Evolutionary conservation across 2,888 invertebrate species (phyloP).

Genomic region (Tortricodes alternella): DNA sequence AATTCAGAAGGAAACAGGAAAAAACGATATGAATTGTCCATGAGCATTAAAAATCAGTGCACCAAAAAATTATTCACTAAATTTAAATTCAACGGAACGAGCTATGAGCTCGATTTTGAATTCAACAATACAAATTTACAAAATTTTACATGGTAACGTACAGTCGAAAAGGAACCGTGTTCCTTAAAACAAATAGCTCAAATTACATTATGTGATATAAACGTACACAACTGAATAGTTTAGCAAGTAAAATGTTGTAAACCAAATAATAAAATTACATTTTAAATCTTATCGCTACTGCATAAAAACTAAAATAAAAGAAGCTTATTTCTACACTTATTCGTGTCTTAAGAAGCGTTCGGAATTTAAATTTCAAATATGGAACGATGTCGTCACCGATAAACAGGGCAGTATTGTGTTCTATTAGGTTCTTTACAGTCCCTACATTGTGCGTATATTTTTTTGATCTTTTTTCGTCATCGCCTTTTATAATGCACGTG

Average conservation of each 20-base stretch:
- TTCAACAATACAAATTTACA: constrained; percentile 30
- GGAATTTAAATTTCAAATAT: constrained; percentile 36
- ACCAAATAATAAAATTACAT: background rate
- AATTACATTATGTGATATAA: background rate
- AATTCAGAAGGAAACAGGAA: too few relatives aligned
- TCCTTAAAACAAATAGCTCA: background rate
- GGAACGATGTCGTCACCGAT: constrained; percentile 37
- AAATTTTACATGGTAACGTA: constrained; percentile 1
- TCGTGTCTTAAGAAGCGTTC: constrained; percentile 12
- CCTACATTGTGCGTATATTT: constrained; percentile 26
- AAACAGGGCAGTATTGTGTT: constrained; percentile 34
- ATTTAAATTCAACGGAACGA: constrained; percentile 28
- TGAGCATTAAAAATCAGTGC: constrained; percentile 26
- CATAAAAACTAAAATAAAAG: background rate
- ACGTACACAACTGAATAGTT: background rate
- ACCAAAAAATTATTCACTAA: constrained; percentile 25
- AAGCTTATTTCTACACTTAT: background rate
- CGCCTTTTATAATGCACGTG: constrained; percentile 18
- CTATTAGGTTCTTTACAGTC: constrained; percentile 31
- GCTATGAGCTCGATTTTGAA: constrained; percentile 27
- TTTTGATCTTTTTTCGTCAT: constrained; percentile 9
- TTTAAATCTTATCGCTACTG: background rate
- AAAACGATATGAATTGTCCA: constrained; percentile 19
- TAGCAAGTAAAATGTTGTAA: background rate
- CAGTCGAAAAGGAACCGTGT: constrained; percentile 9